Evolutionary conservation across 2,113 vertebrate genomes (phyloP).

Genomic region (Sinocyclocheilus anshuiensis): DNA sequence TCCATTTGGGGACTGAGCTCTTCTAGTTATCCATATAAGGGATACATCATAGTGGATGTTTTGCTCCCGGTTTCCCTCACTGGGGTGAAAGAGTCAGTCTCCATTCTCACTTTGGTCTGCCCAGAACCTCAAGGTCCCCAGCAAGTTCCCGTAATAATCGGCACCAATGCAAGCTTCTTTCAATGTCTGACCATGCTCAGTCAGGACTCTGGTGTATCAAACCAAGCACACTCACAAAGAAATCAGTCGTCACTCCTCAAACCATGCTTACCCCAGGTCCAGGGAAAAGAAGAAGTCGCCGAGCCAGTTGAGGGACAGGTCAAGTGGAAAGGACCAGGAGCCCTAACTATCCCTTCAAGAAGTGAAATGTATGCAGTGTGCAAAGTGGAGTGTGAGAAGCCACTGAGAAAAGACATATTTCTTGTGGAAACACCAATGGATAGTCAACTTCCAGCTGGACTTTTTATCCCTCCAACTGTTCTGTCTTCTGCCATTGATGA

Average conservation of each 20-base stretch:
- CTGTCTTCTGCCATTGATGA: neutral
- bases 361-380: neutral
- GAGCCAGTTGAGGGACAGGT: neutral
- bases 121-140: too few relatives aligned
- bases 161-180: neutral
- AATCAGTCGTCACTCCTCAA: neutral
- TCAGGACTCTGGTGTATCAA: neutral
- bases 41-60: too few relatives aligned
- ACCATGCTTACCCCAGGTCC: neutral
- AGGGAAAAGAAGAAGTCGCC: neutral
- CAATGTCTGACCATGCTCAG: neutral
- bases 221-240: neutral
- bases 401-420: neutral
- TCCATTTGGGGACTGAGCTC: too few relatives aligned
- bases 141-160: slow-evolving; percentile 4
- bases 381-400: neutral
- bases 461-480: neutral
- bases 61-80: too few relatives aligned
- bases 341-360: neutral
- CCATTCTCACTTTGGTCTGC: too few relatives aligned
- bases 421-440: neutral
- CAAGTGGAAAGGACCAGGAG: neutral
- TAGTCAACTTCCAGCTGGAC: neutral
- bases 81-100: too few relatives aligned
- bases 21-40: too few relatives aligned